Base-by-base conservation (phyloP, 1,140 invertebrate genomes). In the Xylocopa sonorina region DNA sequence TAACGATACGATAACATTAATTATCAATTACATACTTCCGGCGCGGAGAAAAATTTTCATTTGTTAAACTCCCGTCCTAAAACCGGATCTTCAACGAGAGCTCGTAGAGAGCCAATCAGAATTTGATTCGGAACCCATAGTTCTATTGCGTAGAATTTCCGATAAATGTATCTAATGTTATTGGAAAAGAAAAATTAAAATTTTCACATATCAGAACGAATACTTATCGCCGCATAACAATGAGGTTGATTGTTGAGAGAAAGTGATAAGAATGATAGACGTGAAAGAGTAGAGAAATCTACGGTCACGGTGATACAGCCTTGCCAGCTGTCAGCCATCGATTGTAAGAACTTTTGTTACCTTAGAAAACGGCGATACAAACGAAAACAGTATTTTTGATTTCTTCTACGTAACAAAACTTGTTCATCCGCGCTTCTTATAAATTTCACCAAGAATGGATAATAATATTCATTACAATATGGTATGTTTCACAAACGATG, bases 251-350 rank as follows among this genome's bases (percentile, higher is more conserved):
- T 2, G 1, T 24, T 9, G 5, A 6, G n/a, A 24, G 24, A 48
- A 27, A 3, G 16, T 27, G 29, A 53, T 18, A 53, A 29, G 34
- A 62, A 60, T 64, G 63, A 78, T 83, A 34, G 83, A 76, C 87
- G 89, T 88, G 74, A 64, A 3, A 12, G 6, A 50, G 63, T 43
- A 75, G 66, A 10, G 3, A 62, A 34, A 41, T 41, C 48, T 62
- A 50, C 3, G 7, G 12, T 74, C 77, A 87, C 87, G 85, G 76
- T 41, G 57, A 55, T 63, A 73, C 73, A 80, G 53, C 58, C 51
- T 81, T 85, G 83, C 83, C 89, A 90, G 85, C 89, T 90, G 88
- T 90, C 89, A 90, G 84, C 71, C 89, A 90, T 90, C 85, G 87
- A 89, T 90, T 89, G 80, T 84, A 74, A 75, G 66, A 78, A 86